phyloP scores from a whole-genome alignment of 1,140 invertebrate species.

The Colletes latitarsis region DNA sequence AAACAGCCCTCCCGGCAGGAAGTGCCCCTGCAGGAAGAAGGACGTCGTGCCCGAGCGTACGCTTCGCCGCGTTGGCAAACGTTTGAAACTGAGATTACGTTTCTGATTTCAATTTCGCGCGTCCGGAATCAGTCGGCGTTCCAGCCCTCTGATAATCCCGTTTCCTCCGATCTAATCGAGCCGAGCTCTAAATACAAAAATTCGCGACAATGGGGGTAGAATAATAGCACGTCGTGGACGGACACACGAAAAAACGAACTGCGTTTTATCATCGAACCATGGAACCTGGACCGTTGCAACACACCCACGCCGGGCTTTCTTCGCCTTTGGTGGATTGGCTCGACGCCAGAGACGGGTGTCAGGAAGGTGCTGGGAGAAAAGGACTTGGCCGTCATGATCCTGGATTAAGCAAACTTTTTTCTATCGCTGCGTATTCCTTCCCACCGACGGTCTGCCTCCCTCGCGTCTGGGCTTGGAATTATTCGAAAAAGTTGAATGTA shows the following conservation, averaged over 20 bases:
- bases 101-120: neutral
- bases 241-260: neutral
- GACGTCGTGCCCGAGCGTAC: neutral
- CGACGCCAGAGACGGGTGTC: conserved; percentile 20
- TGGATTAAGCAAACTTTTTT: conserved; percentile 42
- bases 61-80: conserved; percentile 3
- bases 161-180: neutral
- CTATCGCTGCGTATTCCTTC: conserved; percentile 7
- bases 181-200: neutral
- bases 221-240: neutral
- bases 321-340: conserved; percentile 10
- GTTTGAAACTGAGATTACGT: neutral
- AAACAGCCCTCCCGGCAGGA: neutral
- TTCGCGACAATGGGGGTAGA: neutral
- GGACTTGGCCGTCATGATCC: conserved; percentile 13
- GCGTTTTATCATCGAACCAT: conserved; percentile 1
- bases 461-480: too few relatives aligned
- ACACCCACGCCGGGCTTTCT: conserved; percentile 2
- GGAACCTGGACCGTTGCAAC: neutral
- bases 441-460: too few relatives aligned
- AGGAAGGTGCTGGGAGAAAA: conserved; percentile 4
- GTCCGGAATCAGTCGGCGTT: neutral
- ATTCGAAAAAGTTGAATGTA: too few relatives aligned
- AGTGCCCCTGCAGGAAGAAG: neutral
- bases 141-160: neutral